Conservation (phyloP, 2,888 invertebrate species). For the Lissocephala sabroskyi region DNA sequence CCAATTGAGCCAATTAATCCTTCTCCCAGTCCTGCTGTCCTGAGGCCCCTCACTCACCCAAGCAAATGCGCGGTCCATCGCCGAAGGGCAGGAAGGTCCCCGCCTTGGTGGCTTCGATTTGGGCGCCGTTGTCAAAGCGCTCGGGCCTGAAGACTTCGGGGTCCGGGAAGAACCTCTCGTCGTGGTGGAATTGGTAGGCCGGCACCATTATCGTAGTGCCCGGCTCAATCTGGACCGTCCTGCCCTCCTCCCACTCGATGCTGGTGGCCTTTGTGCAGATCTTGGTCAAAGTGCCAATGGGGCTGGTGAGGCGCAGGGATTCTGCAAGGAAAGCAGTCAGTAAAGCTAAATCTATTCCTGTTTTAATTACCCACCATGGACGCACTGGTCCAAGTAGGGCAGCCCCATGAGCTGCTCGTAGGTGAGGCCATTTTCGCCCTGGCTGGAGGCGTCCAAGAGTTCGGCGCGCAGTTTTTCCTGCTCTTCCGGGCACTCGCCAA, state of each 20-base stretch:
- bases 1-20: no score
- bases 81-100: constrained; percentile 65
- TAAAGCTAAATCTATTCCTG: no score
- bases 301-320: constrained; percentile 56
- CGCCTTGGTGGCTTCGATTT: constrained; percentile 43
- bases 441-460: constrained; percentile 28
- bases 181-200: constrained; percentile 60
- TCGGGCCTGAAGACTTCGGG: constrained; percentile 58
- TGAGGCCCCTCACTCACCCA: constrained; percentile 46
- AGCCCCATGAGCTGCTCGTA: constrained; percentile 57
- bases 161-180: constrained; percentile 41
- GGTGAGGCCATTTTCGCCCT: constrained; percentile 30
- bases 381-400: constrained; percentile 66
- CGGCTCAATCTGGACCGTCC: constrained; percentile 42
- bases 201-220: constrained; percentile 61
- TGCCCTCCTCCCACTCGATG: constrained; percentile 39
- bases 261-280: constrained; percentile 46
- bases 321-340: constrained; percentile 37
- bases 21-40: no score
- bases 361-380: constrained; percentile 54
- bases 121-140: constrained; percentile 55
- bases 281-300: constrained; percentile 40
- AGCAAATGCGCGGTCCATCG: constrained; percentile 66
- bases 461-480: constrained; percentile 62
- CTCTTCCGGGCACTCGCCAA: constrained; percentile 44